These are phyloP conservation scores for Pterocles burchelli DNA, from an alignment of 2,113 vertebrate genomes.

Conservation along the genomic window DNA sequence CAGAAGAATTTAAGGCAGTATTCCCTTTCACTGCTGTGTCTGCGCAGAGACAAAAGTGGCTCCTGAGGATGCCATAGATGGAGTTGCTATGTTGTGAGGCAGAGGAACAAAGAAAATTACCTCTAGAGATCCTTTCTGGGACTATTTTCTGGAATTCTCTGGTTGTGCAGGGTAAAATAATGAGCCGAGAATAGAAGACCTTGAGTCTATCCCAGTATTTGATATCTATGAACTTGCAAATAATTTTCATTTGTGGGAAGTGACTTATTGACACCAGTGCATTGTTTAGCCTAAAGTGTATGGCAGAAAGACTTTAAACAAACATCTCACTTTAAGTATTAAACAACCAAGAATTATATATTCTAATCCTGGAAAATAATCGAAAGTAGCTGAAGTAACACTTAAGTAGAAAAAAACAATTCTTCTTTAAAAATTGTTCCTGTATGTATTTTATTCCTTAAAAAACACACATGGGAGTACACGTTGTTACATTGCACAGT, in stretches of 20 bases:
- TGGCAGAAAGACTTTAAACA: not conserved
- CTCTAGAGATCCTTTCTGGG: not conserved
- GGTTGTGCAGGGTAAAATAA: not conserved
- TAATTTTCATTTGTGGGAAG: not conserved
- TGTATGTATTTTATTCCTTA: not conserved
- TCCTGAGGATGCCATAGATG: not conserved
- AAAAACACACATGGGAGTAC: not conserved
- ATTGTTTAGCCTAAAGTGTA: not conserved
- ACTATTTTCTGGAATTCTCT: not conserved
- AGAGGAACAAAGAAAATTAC: not conserved
- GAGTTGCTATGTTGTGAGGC: not conserved
- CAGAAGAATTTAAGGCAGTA: not conserved
- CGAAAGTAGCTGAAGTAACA: not conserved
- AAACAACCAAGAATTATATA: not conserved
- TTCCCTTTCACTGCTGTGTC: not conserved
- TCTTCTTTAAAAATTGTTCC: not conserved
- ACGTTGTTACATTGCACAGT: not conserved
- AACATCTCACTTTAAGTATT: not conserved
- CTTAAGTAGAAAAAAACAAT: accelerated
- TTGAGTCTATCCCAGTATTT: not conserved
- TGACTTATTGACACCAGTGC: not conserved
- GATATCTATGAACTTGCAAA: not conserved
- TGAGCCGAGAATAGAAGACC: not conserved
- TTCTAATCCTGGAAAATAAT: not conserved
- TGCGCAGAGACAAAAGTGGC: not conserved